Percentiles rank a stretch among this genome's conserved stretches.
These are phyloP conservation scores for Distichodus sexfasciatus DNA, from an alignment of 2,797 vertebrate genomes.

Conservation along the genomic window DNA sequence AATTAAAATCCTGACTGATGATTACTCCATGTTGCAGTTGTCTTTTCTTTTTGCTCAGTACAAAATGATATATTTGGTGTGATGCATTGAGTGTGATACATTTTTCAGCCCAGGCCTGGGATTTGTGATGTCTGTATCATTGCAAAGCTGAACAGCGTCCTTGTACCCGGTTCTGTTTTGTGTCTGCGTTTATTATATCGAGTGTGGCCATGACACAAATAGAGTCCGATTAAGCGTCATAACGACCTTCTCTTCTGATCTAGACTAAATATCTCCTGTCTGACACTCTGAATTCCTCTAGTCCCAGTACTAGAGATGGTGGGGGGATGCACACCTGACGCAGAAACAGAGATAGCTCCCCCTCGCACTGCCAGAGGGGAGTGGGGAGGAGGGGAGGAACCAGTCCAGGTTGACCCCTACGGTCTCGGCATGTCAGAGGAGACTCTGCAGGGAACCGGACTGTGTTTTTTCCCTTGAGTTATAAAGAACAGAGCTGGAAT, in stretches of 20 bases:
- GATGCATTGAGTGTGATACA: no score
- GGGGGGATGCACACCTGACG: slow-evolving; percentile 14
- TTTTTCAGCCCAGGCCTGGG: no score
- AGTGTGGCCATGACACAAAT: no score
- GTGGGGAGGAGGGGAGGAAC: slow-evolving; percentile 11
- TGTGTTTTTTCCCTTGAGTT: slow-evolving; percentile 33
- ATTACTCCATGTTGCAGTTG: no score
- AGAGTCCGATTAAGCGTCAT: background rate
- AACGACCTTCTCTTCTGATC: background rate
- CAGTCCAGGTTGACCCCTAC: slow-evolving; percentile 19
- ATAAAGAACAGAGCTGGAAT: slow-evolving; percentile 43
- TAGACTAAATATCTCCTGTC: background rate
- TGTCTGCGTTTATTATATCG: no score
- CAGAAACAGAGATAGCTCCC: slow-evolving; percentile 34
- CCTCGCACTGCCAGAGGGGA: background rate
- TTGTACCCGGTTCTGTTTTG: no score
- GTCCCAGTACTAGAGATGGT: background rate
- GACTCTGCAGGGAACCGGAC: slow-evolving; percentile 11
- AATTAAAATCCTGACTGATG: no score
- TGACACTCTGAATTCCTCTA: background rate
- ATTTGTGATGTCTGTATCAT: no score
- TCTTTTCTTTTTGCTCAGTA: no score
- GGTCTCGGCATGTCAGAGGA: slow-evolving; percentile 3
- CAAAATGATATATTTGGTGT: no score
- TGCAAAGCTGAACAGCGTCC: no score